Evolutionary conservation across 2,888 invertebrate genomes (phyloP).

Genomic region (Scaptomyza parva): DNA sequence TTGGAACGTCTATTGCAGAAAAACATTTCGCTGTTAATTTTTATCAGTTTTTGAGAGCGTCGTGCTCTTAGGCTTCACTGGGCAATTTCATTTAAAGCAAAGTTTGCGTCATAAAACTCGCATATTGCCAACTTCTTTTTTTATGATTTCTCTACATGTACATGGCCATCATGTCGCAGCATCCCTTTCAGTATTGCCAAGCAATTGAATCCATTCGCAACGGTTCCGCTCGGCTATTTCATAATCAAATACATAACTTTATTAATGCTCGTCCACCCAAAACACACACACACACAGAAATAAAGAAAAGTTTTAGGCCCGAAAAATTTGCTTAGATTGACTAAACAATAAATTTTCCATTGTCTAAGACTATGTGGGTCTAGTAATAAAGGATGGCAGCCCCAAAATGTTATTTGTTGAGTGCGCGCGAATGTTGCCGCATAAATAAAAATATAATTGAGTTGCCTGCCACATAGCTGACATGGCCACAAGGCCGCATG

Average conservation of each 20-base stretch:
- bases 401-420: conserved; percentile 63
- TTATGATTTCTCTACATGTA: conserved; percentile 53
- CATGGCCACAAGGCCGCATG: conserved; percentile 9
- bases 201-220: conserved; percentile 71
- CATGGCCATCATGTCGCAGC: not conserved
- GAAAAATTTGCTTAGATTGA: conserved; percentile 76
- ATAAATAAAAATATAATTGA: conserved; percentile 79
- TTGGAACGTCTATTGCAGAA: not conserved
- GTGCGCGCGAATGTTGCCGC: conserved; percentile 74
- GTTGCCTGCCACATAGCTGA: conserved; percentile 28
- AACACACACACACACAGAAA: conserved; percentile 15
- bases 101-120: conserved; percentile 64
- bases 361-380: conserved; percentile 45
- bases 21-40: conserved; percentile 47
- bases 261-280: conserved; percentile 51
- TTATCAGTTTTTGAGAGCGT: conserved; percentile 50
- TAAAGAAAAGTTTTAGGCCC: conserved; percentile 51
- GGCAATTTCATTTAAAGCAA: conserved; percentile 64
- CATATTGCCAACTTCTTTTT: conserved; percentile 45
- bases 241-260: conserved; percentile 78
- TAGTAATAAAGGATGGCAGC: conserved; percentile 26
- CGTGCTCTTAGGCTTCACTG: conserved; percentile 40
- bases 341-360: conserved; percentile 76
- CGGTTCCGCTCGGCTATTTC: conserved; percentile 47
- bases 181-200: conserved; percentile 52